Evolutionary conservation across 2,113 vertebrate genomes (phyloP).

Genomic region (Cyprinodon tularosa): DNA sequence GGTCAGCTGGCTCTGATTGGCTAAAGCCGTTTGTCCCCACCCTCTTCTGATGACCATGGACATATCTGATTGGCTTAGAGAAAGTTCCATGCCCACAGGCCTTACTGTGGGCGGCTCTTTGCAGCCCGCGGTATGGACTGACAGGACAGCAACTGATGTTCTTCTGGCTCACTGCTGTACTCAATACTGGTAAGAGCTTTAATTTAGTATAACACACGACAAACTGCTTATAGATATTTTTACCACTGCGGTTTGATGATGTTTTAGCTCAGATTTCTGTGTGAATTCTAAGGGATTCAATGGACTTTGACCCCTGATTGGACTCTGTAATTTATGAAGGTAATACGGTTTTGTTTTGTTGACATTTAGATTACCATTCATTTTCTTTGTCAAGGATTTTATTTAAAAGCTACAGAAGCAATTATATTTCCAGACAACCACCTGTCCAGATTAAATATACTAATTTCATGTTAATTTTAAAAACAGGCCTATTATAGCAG

Average conservation of each 20-base stretch:
- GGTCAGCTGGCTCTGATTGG: constrained; percentile 57
- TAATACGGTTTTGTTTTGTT: neutral
- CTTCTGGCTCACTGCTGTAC: neutral
- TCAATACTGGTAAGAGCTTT: constrained; percentile 50
- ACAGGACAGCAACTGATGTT: fast-evolving
- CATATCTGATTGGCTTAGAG: constrained; percentile 66
- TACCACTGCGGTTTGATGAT: too few relatives aligned
- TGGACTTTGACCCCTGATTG: constrained; percentile 26
- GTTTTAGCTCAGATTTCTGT: neutral
- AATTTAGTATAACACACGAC: neutral
- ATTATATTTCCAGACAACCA: too few relatives aligned
- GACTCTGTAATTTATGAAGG: neutral
- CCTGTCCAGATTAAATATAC: too few relatives aligned
- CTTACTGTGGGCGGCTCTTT: constrained; percentile 43
- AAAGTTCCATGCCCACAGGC: neutral
- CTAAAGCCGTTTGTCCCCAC: constrained; percentile 27
- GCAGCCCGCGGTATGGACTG: neutral
- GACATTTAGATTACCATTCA: too few relatives aligned
- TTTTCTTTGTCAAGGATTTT: too few relatives aligned
- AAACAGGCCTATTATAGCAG: too few relatives aligned
- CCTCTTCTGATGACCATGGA: constrained; percentile 70
- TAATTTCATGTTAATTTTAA: too few relatives aligned
- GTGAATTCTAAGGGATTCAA: neutral
- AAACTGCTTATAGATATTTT: neutral
- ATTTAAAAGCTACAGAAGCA: too few relatives aligned